Evolutionary conservation across 2,888 invertebrate species (phyloP).

Genomic region (Limnephilus lunatus): DNA sequence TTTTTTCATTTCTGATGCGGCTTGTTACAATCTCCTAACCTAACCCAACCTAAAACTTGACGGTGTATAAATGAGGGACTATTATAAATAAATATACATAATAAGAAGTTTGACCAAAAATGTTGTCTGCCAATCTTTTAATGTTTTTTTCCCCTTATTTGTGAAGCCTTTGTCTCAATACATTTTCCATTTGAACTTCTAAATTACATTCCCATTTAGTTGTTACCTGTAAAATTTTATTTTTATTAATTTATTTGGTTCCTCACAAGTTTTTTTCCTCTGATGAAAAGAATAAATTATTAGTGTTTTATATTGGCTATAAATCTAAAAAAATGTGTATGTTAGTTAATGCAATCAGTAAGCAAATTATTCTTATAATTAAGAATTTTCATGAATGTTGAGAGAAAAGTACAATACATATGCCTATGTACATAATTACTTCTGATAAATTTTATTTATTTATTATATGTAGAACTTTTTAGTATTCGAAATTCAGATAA

Average conservation of each 20-base stretch:
- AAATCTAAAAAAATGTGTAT: background rate
- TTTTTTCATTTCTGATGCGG: background rate
- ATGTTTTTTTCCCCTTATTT: background rate
- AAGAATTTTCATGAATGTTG: background rate
- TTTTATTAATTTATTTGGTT: background rate
- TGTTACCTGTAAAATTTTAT: conserved; percentile 2
- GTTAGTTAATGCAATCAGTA: background rate
- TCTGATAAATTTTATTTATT: background rate
- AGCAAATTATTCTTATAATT: background rate
- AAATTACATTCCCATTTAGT: conserved; percentile 39
- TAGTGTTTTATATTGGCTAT: background rate
- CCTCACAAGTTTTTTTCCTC: background rate
- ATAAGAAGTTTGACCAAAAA: no score
- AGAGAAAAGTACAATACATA: background rate
- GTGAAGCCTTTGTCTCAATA: background rate
- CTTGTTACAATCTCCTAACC: background rate
- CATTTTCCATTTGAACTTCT: conserved; percentile 16
- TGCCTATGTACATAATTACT: background rate
- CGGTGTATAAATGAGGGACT: no score
- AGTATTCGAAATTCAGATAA: no score
- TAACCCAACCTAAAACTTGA: background rate
- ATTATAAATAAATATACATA: no score
- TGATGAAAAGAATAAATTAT: background rate
- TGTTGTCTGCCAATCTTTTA: no score
- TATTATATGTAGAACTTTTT: no score